Evolutionary conservation across 2,888 invertebrate genomes (phyloP), one percentile per base, ranked within the genome.

Genomic region (Acronicta psi): DNA sequence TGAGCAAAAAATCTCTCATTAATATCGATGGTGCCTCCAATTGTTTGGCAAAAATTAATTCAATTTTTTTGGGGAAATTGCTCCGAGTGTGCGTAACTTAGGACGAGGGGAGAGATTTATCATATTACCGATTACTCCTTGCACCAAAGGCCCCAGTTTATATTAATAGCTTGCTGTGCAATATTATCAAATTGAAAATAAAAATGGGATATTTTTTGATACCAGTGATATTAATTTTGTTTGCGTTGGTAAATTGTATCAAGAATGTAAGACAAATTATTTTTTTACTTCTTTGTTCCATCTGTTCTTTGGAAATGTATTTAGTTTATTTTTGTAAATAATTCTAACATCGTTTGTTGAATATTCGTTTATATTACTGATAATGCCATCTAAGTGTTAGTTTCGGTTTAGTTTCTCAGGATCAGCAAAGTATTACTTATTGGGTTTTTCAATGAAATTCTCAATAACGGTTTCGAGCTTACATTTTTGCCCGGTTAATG

Each of bases 91-190:
- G 78, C 73, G 76, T 49, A 66, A 62, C 65, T 76, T 78, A 80
- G 77, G 50, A 63, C 61, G 77, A 85, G 87, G 81, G 80, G 77
- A 69, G 65, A 52, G 75, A 83, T 87, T 89, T 92, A 92, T 92
- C 90, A 89, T 86, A 90, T 92, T 91, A 92, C 90, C 78, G 88
- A 89, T 89, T 90, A 84, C 87, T 84, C 84, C 86, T 89, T 87
- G 77, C 82, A 79, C 63, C 67, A 62, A 70, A 69, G 71, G 76
- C 82, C 81, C 84, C 83, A 82, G 80, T 80, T 85, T 81, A 79
- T 87, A 89, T 89, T 91, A 91, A 92, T 89, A 88, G 87, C 85
- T 89, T 85, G 86, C 86, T 78, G 81, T 81, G 85, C 83, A 84
- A 86, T 87, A 83, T 88, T 83, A 78, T 77, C 64, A 79, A 88